Evolutionary conservation across 2,888 invertebrate species (phyloP), one percentile per base, ranked within the genome.

Genomic region (Dryocosmus kuriphilus): DNA sequence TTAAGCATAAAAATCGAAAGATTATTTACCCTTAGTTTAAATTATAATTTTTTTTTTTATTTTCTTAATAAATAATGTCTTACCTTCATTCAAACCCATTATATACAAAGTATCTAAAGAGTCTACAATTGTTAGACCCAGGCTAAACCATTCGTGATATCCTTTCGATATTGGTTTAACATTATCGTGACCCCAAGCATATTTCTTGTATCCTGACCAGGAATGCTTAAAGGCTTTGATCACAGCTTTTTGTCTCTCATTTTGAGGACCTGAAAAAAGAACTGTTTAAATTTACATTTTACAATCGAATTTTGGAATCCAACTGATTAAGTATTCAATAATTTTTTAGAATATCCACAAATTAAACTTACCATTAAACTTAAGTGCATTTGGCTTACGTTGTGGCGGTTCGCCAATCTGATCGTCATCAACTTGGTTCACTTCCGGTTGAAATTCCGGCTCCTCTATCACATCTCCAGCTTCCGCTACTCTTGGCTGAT

Each of bases 161-260:
- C 94, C 94, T 86, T 95, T 96, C 0, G 97, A 95, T 46, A 99
- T 95, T 0, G 99, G 99, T 88, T 96, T 97, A 62, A 99, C 93
- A 89, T 98, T 97, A 90, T 99, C 99, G 87, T 98, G 97, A 1
- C 99, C 99, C 99, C 99, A 99, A 0, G 99, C 99, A 92, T 95
- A 96, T 79, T 95, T 94, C 90, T 96, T 97, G 91, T 99, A 99
- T 0, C 97, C 98, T 76, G 93, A 94, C 99, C 99, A 99, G 0
- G 98, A 98, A 92, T 98, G 98, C 88, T 94, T 94, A 89, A 99
- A 98, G 6, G 98, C 98, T 35, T 94, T 94, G 0, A 98, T 96
- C 14, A 99, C 96, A 3, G 97, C 97, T 83, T 93, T 92, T 91
- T 99, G 99, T 19, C 96, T 93, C 14, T 94, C 94, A 89, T 97